Base-by-base conservation (phyloP, 2,113 vertebrate genomes). In the Turnix velox region DNA sequence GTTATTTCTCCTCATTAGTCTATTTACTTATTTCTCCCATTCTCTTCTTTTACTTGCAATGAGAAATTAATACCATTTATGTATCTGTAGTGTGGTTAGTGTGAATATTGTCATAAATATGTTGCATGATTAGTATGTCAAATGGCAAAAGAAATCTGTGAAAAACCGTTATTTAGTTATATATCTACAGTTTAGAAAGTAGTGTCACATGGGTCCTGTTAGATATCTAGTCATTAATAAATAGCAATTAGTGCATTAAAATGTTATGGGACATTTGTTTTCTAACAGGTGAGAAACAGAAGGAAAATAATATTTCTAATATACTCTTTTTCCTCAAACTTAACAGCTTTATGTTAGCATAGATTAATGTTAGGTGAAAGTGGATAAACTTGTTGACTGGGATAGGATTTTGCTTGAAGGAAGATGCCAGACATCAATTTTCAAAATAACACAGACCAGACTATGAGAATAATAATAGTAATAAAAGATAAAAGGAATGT, bases 371-470 rank as follows among this genome's bases (percentile, higher is more conserved):
- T 79, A 74, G 22, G 15, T 65, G 65, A 83, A 92, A 95, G 65
- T 74, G 16, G 37, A 94, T 92, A 81, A 95, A 91, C n/a, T 67
- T 91, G 25, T 83, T 80, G 20, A 27, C 18, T 67, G 59, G 61
- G 48, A 43, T 48, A 69, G 1, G 43, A 37, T 72, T 96, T 85
- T 92, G 67, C 72, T 94, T 80, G 28, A 59, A 19, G 63, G 62
- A 94, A 94, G 58, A 88, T 74, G 71, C 8, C 42, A 19, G 57
- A 54, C 51, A 92, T 14, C 12, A 37, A 72, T 72, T 96, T 95
- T 92, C 46, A 79, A 93, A 96, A 95, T 57, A 87, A 75, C 65
- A 57, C 51, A 31, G 68, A 90, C 13, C 27, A 90, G 20, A 25
- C 42, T 67, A 23, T 67, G 10, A 12, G 3, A 63, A 54, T 59